Evolutionary conservation across 2,113 vertebrate genomes (phyloP), one percentile per base, ranked within the genome.

Genomic region (Oophaga pumilio): DNA sequence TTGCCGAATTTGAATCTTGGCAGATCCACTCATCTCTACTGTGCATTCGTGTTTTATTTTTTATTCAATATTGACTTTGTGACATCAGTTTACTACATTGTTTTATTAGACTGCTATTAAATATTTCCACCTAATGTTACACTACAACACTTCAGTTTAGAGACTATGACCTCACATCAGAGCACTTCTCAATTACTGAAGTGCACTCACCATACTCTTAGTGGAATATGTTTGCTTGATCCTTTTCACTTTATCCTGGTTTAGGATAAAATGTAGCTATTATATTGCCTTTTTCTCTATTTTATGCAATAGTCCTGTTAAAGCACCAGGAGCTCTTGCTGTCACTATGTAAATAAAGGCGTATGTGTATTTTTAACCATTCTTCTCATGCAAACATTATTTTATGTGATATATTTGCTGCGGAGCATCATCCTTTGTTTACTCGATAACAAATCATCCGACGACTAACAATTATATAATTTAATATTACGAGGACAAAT

Each of bases 391-490:
- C 8, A 64, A n/a, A 64, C 22, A 64, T 43, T 56, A 28, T 52
- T 82, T 14, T 2, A 20, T 24, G 10, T 52, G 49, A 82, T 68
- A 68, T 68, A 52, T 68, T 24, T 50, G 33, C 59, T 33, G 6
- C 22, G 2, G 20, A 15, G 18, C 15, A 49, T 66, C 50, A 53
- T 18, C 9, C 66, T 24, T 69, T 68, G 59, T 49, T 52, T 83
- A 83, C 15, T 26, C 64, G 28, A 20, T 50, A 82, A 64, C 18
- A 82, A 49, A 64, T 64, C 33, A 52, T 49, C 20, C n/a, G 69
- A 17, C 26, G 62, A 53, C 24, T 83, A 83, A 24, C 81, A 69
- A 82, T 49, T 82, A 82, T 69, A 69, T 69, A 26, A 69, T 69
- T 60, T 53, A 26, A 68, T 64, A 68, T 69, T n/a, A 26, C 22